Percentiles rank a stretch among this genome's conserved stretches.
Evolutionary conservation across 2,888 invertebrate species (phyloP).

Genomic region (Hydriomena furcata): DNA sequence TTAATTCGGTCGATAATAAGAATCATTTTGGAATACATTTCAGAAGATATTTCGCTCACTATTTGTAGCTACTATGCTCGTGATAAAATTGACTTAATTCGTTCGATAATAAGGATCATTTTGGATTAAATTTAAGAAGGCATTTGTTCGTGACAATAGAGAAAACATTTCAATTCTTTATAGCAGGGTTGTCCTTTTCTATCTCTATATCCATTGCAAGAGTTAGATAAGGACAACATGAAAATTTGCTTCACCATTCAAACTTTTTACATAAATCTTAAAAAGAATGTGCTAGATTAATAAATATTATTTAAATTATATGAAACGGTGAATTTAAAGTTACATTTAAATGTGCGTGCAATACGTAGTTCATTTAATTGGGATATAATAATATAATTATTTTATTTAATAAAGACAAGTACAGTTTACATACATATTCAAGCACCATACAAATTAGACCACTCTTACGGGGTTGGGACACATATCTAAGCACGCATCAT

Average conservation of each 20-base stretch:
- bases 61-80: no score
- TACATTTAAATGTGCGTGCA: slow-evolving; percentile 4
- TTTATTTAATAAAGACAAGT: not conserved
- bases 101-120: no score
- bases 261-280: not conserved
- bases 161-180: not conserved
- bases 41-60: no score
- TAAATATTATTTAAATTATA: not conserved
- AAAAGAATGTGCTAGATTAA: not conserved
- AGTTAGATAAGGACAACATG: not conserved
- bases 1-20: no score
- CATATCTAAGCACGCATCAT: not conserved
- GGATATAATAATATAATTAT: not conserved
- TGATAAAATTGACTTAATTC: no score
- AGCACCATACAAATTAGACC: slow-evolving; percentile 24
- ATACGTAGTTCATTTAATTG: not conserved
- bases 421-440: slow-evolving; percentile 15
- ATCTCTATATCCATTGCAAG: not conserved
- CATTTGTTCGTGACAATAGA: no score
- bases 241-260: not conserved
- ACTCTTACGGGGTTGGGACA: slow-evolving; percentile 7
- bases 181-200: not conserved
- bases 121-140: no score
- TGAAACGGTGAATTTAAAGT: not conserved
- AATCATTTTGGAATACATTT: no score